Evolutionary conservation across 2,888 invertebrate species (phyloP).

Genomic region (Volucella inanis): DNA sequence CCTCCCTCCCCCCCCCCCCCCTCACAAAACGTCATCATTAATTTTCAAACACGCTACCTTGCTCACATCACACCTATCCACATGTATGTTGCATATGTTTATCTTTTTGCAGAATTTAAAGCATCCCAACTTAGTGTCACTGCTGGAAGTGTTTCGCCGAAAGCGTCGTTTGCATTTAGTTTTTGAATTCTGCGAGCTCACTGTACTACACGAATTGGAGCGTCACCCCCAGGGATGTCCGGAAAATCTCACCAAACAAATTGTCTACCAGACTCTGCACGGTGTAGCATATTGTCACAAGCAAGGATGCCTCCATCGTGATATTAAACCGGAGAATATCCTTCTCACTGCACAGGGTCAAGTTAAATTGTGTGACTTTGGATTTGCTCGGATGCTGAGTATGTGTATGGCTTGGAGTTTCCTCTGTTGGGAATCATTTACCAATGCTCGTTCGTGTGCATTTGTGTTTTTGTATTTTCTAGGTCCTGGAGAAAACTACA

Average conservation of each 20-base stretch:
- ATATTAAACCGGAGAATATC: constrained; percentile 99
- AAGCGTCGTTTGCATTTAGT: constrained; percentile 98
- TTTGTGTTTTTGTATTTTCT: constrained; percentile 10
- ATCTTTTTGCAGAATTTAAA: constrained; percentile 92
- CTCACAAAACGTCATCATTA: constrained; percentile 12
- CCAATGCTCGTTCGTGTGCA: constrained; percentile 50
- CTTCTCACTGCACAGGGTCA: constrained; percentile 95
- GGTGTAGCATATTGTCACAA: constrained; percentile 98
- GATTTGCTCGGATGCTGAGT: constrained; percentile 98
- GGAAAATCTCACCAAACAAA: constrained; percentile 94
- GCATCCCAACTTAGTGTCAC: constrained; percentile 98
- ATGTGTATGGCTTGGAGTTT: constrained; percentile 76
- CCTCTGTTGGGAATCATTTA: constrained; percentile 50
- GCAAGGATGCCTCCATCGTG: constrained; percentile 96
- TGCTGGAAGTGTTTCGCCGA: constrained; percentile 98
- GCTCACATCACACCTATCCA: background rate
- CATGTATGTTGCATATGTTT: background rate
- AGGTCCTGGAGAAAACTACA: constrained; percentile 98
- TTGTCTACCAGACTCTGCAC: constrained; percentile 97
- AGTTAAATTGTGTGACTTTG: constrained; percentile 98
- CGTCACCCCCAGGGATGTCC: constrained; percentile 96
- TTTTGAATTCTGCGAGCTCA: constrained; percentile 99
- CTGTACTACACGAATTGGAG: constrained; percentile 97
- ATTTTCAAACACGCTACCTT: constrained; percentile 23
- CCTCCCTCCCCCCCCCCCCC: background rate